These are phyloP conservation scores for Ictalurus furcatus DNA, from an alignment of 2,113 vertebrate genomes.

Conservation along the genomic window DNA sequence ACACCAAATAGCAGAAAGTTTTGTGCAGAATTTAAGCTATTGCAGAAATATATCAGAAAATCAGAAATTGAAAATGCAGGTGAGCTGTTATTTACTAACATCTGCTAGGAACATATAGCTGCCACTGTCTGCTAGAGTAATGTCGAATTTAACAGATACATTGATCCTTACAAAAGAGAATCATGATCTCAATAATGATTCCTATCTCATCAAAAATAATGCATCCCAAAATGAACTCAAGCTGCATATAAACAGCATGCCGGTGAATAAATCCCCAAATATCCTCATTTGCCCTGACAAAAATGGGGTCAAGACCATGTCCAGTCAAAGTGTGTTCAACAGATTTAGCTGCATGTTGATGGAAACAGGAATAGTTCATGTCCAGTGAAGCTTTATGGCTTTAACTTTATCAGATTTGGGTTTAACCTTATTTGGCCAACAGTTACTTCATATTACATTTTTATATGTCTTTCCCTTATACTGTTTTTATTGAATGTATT, in stretches of 20 bases:
- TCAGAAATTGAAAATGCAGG: background rate
- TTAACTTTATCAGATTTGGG: background rate
- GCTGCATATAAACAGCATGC: background rate
- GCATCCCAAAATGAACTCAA: background rate
- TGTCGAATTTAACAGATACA: background rate
- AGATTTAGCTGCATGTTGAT: background rate
- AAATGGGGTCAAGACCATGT: background rate
- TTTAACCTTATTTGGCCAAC: background rate
- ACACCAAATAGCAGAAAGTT: background rate
- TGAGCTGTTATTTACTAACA: background rate
- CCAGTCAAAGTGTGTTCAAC: constrained; percentile 1
- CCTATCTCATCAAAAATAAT: background rate
- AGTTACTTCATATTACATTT: background rate
- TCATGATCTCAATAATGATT: background rate
- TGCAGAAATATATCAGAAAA: background rate
- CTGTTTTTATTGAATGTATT: background rate
- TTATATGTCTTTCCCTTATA: background rate
- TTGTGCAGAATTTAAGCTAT: background rate
- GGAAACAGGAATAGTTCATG: background rate
- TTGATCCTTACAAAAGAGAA: background rate
- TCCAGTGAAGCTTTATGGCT: background rate
- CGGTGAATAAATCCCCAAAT: background rate
- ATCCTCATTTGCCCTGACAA: background rate
- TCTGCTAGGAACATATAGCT: background rate
- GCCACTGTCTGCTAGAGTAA: background rate